Base-by-base conservation (phyloP, 2,797 vertebrate genomes). In the Serranus cabrilla region DNA sequence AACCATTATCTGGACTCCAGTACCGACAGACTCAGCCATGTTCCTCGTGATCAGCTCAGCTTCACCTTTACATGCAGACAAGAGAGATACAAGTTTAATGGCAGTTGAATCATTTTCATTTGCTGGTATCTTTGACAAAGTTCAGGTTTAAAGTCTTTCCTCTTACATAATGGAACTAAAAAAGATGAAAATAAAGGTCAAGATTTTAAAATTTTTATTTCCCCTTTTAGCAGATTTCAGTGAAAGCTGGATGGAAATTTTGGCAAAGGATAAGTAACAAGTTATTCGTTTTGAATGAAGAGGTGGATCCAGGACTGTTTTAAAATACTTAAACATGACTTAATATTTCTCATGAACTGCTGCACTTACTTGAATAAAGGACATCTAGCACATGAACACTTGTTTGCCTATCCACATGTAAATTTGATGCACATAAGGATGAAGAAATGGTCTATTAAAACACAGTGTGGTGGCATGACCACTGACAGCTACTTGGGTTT, bases 1-100 rank as follows among this genome's bases (percentile, higher is more conserved):
- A 39, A 77, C 75, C 9, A 7, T 70, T 64, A 80, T 78, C 63
- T 76, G 90, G 64, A 58, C 64, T 69, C 59, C 80, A 71, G 58
- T 56, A 46, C 25, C 47, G 47, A 11, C 62, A 34, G 71, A 45
- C 17, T 72, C 57, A 14, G 55, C 17, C 45, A 56, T 3, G 17
- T 63, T 65, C 39, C 0, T 58, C 37, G 58, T 79, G 63, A 49
- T 79, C 23, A 39, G 63, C 34, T 84, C 82, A 60, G 8, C 34
- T 43, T 89, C 73, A 63, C 76, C 91, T 89, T 49, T 14, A 25
- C n/a, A 10, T 55, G 50, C 43, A 83, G 20, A 81, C 31, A 65
- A 49, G 20, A 73, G 4, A 68, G 20, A 13, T 51, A 9, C 4
- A 45, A 55, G 17, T 27, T 46, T 16, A 49, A 56, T 27, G 18